Base-by-base conservation (phyloP, 2,797 vertebrate genomes). In the Manis crassicaudata region DNA sequence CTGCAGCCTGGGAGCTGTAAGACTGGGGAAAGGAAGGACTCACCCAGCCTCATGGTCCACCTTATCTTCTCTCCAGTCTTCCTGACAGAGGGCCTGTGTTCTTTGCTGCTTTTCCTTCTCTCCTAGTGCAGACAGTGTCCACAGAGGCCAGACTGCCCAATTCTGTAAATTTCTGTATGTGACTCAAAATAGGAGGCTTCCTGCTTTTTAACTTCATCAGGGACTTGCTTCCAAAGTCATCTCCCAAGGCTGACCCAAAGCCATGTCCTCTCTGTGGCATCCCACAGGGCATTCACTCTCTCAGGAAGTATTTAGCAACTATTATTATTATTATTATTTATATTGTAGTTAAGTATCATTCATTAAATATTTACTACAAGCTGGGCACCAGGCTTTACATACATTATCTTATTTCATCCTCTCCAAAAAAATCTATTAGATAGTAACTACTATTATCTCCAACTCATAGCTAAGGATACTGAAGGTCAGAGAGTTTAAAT, bases 41-140 rank as follows among this genome's bases (percentile, higher is more conserved):
- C 21, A 7, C 14, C 32, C 5, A 4, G 18, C 4, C 21, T 63
- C 0, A 0, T n/a, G 29, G 7, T 6, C 10, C 6, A 23, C 17
- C 2, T 35, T 6, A 6, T 27, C 50, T 62, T 65, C 52, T 43
- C 14, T 84, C 18, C 6, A 46, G 40, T 17, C 75, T 62, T 18
- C 63, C 63, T 76, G 40, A 35, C 2, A 35, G 43, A 65, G 46
- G 23, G 5, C 21, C 18, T 0, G 1, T 3, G 1, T 72, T 37
- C 32, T 77, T 37, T 37, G 27, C n/a, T 18, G 32, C 25, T 70
- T 77, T 5, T 46, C 12, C 63, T 50, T 75, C 43, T 73, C 32
- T 82, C 20, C 35, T 77, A 40, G 7, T 14, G 6, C 6, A 29
- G 68, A 92, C 50, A 2, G 50, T 12, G 18, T 10, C 46, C 35